Conservation (phyloP, 2,797 vertebrate genomes). For the Muraenolepis orangiensis region DNA sequence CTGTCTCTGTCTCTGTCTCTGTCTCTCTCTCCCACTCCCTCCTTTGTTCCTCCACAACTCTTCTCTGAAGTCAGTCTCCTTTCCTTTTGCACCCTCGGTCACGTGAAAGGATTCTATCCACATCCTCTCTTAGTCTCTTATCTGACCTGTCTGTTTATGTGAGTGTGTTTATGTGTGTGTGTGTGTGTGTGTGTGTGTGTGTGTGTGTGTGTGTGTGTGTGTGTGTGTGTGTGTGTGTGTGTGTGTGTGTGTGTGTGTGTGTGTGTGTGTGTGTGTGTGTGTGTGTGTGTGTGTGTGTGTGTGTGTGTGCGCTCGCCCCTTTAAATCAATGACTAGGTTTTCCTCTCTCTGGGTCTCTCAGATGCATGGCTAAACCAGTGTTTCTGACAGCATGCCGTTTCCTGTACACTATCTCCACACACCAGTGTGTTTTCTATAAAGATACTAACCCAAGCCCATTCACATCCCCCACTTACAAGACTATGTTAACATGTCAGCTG, state of each 20-base stretch:
- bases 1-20: conserved; percentile 4
- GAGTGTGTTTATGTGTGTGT: background rate
- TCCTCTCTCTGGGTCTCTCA: too few species aligned
- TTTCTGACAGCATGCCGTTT: background rate
- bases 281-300: background rate
- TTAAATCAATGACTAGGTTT: too few species aligned
- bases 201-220: background rate
- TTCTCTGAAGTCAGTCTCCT: conserved; percentile 14
- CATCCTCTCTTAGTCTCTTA: conserved; percentile 12
- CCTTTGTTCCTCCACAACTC: conserved; percentile 9
- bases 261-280: too few species aligned
- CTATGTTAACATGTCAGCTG: background rate
- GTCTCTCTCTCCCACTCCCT: conserved; percentile 15
- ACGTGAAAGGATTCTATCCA: conserved; percentile 37
- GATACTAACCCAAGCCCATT: background rate
- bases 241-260: background rate
- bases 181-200: background rate
- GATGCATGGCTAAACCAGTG: background rate
- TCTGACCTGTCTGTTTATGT: background rate
- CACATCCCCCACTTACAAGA: background rate
- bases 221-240: background rate
- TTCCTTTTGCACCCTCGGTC: conserved; percentile 13
- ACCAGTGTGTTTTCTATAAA: background rate
- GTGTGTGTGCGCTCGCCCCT: background rate
- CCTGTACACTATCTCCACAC: background rate